These are phyloP conservation scores for Scomber japonicus DNA, from an alignment of 2,113 vertebrate species.

Conservation along the genomic window DNA sequence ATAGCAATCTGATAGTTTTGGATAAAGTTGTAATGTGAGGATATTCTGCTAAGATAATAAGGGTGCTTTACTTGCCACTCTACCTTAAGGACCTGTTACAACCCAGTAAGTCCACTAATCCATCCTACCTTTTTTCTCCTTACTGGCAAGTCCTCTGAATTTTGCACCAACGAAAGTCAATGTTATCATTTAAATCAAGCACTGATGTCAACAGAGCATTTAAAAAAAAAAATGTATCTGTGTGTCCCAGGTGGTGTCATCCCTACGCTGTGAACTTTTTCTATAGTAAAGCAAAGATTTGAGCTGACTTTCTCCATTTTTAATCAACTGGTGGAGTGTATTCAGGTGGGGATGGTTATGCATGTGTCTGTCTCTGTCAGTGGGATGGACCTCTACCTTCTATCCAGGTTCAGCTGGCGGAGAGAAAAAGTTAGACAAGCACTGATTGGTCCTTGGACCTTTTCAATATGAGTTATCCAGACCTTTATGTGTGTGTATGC, in stretches of 20 bases:
- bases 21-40: constrained; percentile 63
- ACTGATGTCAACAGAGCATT: constrained; percentile 70
- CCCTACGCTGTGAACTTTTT: constrained; percentile 64
- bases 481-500: constrained; percentile 54
- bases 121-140: constrained; percentile 58
- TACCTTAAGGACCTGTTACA: constrained; percentile 78
- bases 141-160: constrained; percentile 57
- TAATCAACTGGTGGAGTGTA: constrained; percentile 64
- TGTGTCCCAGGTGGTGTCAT: constrained; percentile 54
- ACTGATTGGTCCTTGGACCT: constrained; percentile 74
- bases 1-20: constrained; percentile 79
- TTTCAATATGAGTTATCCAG: constrained; percentile 68
- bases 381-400: constrained; percentile 65
- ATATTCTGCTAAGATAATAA: constrained; percentile 69
- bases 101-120: constrained; percentile 61
- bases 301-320: constrained; percentile 60
- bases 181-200: constrained; percentile 61
- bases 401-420: constrained; percentile 63
- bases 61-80: constrained; percentile 82
- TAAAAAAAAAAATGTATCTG: constrained; percentile 43
- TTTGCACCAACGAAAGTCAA: constrained; percentile 69
- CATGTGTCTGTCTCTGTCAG: constrained; percentile 66
- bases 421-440: constrained; percentile 68
- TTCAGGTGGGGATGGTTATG: constrained; percentile 74
- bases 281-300: constrained; percentile 58